A percentile compares a stretch with the other conserved stretches of the same genome.
These are phyloP conservation scores for Gastracanthus pulcherrimus DNA, from an alignment of 2,888 invertebrate species.

Conservation along the genomic window DNA sequence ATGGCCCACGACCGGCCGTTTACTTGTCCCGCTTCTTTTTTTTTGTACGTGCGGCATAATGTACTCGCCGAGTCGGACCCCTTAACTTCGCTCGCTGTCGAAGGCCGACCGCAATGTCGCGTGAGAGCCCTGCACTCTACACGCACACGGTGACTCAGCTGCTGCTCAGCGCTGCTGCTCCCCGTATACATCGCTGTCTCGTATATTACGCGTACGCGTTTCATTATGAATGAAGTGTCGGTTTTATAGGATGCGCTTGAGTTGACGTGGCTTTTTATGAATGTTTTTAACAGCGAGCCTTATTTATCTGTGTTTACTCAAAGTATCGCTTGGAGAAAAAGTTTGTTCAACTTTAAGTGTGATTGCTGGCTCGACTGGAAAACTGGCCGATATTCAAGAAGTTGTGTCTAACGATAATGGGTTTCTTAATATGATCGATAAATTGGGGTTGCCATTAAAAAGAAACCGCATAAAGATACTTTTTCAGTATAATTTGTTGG, in stretches of 20 bases:
- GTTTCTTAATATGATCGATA: no score
- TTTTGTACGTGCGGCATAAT: background rate
- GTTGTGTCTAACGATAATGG: no score
- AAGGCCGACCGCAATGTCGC: slow-evolving; percentile 35
- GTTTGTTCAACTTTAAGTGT: no score
- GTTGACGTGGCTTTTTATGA: background rate
- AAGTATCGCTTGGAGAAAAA: background rate
- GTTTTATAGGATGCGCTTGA: slow-evolving; percentile 14
- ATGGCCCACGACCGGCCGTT: background rate
- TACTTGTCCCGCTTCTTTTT: background rate
- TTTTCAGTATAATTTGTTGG: no score
- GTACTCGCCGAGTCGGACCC: background rate
- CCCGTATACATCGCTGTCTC: background rate
- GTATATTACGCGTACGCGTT: slow-evolving; percentile 26
- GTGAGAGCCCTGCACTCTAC: no score
- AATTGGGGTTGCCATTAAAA: no score
- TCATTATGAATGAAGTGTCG: slow-evolving; percentile 44
- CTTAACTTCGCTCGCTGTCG: background rate
- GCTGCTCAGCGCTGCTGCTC: background rate
- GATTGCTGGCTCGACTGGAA: no score
- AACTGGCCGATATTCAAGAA: no score
- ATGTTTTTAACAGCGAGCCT: background rate
- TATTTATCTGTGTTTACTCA: background rate
- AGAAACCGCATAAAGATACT: no score
- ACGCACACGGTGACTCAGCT: slow-evolving; percentile 38